Evolutionary conservation across 2,797 vertebrate species (phyloP).

Genomic region (Anas bernieri): DNA sequence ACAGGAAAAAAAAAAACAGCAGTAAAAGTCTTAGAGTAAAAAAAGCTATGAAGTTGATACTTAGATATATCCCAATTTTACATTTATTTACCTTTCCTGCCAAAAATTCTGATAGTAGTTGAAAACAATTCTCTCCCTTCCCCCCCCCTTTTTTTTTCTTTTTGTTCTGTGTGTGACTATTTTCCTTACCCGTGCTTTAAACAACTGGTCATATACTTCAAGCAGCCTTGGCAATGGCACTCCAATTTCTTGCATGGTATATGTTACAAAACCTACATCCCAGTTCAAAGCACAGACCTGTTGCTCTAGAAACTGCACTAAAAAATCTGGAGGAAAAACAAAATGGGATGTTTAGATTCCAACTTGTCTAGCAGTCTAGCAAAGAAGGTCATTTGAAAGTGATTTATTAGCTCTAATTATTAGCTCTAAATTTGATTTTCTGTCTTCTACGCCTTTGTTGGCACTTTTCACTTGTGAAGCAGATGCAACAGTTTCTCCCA

Average conservation of each 20-base stretch:
- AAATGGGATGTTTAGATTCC: not conserved
- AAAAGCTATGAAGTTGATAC: not conserved
- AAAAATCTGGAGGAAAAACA: conserved; percentile 84
- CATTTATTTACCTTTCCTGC: not conserved
- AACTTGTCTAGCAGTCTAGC: not conserved
- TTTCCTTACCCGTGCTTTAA: conserved; percentile 90
- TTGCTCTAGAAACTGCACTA: conserved; percentile 94
- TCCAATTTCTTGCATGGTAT: conserved; percentile 94
- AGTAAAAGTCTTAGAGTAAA: not conserved
- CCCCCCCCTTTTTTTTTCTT: no score
- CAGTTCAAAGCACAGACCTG: conserved; percentile 92
- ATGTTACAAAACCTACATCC: conserved; percentile 93
- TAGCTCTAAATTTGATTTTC: not conserved
- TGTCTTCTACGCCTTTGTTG: not conserved
- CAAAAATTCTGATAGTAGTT: not conserved
- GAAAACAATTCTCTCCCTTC: not conserved
- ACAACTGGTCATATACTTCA: conserved; percentile 95
- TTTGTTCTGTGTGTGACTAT: not conserved
- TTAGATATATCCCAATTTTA: not conserved
- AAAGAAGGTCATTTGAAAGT: not conserved
- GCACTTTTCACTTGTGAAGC: not conserved
- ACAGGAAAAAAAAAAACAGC: fast-evolving
- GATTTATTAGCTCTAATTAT: not conserved
- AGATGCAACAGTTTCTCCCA: not conserved
- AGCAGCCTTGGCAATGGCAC: conserved; percentile 89